phyloP scores from a whole-genome alignment of 1,140 invertebrate species.

The Drosophila eugracilis region DNA sequence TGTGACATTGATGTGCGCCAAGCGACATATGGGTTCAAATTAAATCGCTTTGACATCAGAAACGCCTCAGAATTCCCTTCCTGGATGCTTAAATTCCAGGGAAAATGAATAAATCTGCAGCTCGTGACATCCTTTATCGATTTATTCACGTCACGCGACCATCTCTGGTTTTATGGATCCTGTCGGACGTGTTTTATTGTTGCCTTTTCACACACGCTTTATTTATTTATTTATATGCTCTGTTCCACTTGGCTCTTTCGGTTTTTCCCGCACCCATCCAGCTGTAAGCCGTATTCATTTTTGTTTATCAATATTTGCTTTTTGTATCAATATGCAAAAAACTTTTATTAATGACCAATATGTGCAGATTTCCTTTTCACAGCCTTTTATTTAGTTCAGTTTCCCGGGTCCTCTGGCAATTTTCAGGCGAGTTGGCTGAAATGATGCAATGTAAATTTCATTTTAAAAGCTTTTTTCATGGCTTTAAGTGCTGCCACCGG shows the following conservation, averaged over 20 bases:
- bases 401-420: constrained; percentile 4
- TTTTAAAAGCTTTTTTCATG: constrained; percentile 56
- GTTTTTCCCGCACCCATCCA: constrained; percentile 13
- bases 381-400: constrained; percentile 61
- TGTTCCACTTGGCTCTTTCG: constrained; percentile 28
- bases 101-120: background rate
- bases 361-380: constrained; percentile 76
- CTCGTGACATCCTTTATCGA: constrained; percentile 5
- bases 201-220: constrained; percentile 66
- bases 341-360: constrained; percentile 81
- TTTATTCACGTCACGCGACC: constrained; percentile 35
- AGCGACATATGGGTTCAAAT: constrained; percentile 26
- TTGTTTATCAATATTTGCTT: constrained; percentile 76
- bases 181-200: constrained; percentile 55
- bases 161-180: constrained; percentile 19
- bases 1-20: constrained; percentile 6
- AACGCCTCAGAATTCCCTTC: background rate
- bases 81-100: background rate
- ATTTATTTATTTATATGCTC: constrained; percentile 63
- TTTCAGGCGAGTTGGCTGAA: constrained; percentile 23
- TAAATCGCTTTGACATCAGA: background rate
- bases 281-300: constrained; percentile 57
- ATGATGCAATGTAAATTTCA: constrained; percentile 55
- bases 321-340: constrained; percentile 70
- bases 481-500: constrained; percentile 42